phyloP scores from a whole-genome alignment of 1,140 invertebrate species.

The Hylaeus volcanicus region DNA sequence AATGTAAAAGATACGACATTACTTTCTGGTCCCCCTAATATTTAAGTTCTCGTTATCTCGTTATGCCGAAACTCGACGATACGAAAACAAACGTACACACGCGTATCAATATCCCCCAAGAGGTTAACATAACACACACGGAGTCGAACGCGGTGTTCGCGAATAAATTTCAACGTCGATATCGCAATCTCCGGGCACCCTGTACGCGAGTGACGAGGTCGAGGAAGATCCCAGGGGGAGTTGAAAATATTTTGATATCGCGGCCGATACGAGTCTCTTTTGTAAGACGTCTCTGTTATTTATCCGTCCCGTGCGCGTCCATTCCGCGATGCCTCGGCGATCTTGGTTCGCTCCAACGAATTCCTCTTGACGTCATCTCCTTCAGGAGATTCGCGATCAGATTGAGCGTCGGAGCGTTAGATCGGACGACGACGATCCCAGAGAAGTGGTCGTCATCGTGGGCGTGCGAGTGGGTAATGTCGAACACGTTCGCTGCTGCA shows the following conservation, averaged over 20 bases:
- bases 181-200: no score
- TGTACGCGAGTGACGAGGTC: no score
- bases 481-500: background rate
- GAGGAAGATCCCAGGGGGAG: no score
- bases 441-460: conserved; percentile 1
- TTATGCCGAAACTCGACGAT: no score
- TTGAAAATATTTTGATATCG: conserved; percentile 8
- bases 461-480: conserved; percentile 11
- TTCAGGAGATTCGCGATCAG: background rate
- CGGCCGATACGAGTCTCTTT: background rate
- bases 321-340: background rate
- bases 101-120: no score
- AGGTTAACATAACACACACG: no score
- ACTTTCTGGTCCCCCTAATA: no score
- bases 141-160: no score
- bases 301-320: background rate
- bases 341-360: background rate
- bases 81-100: no score
- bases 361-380: background rate
- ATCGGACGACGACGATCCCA: conserved; percentile 8
- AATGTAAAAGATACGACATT: no score
- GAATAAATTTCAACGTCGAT: no score
- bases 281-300: background rate
- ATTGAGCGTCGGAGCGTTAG: conserved; percentile 30
- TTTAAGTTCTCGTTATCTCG: no score